Evolutionary conservation across 2,888 invertebrate species (phyloP), one percentile per base, ranked within the genome.

Genomic region (Tipula confusa): DNA sequence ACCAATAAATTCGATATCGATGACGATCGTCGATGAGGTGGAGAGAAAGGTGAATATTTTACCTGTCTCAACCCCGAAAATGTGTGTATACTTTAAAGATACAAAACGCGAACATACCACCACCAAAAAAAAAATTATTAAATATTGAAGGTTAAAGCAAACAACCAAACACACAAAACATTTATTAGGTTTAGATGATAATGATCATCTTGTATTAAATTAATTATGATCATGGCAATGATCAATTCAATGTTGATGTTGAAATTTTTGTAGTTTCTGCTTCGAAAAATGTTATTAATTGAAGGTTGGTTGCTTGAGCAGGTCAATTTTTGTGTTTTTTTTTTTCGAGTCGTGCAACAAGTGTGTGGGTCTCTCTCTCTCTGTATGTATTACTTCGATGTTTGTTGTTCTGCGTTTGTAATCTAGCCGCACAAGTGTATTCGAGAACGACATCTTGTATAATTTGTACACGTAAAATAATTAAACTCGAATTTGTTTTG

Each of bases 121-220:
- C 33, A 64, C 64, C 64, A 24, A 64, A 64, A 64, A 18, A 48
- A 18, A 48, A 48, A 24, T 13, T 9, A 9, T 64, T 33, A 13
- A 38, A 38, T 38, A 24, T 64, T 64, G 64, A 64, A 64, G 64
- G 64, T 64, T 64, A 64, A 64, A 64, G 18, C 24, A 24, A 64
- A 64, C 64, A 64, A 64, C 64, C 64, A 64, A 64, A 43, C 43
- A 15, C 43, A 43, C 2, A 43, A 43, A 64, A 64, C 64, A 64
- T 64, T 64, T 64, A 64, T 64, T 64, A 64, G 64, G 64, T 64
- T 64, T 64, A 64, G 64, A 64, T 64, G 64, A 64, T 64, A 64
- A 64, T 64, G 64, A 64, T 64, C 64, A 64, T 64, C 64, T 64
- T 64, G 64, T 64, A 64, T 64, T 64, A 64, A 64, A 64, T 64